Percentiles rank a stretch among this genome's conserved stretches.
Evolutionary conservation across 2,888 invertebrate species (phyloP).

Genomic region (Choreutis nemorana): DNA sequence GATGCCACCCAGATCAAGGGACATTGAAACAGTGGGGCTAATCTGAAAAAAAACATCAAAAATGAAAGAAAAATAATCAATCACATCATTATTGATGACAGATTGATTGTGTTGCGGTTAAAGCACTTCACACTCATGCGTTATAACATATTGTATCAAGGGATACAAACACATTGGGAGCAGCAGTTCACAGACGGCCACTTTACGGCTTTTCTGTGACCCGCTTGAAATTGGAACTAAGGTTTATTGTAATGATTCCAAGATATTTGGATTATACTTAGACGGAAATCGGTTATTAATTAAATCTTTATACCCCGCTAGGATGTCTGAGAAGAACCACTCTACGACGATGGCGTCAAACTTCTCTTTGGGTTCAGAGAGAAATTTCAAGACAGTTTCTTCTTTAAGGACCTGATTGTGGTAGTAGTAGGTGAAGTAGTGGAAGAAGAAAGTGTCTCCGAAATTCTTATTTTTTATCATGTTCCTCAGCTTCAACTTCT

Average conservation of each 20-base stretch:
- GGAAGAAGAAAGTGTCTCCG: slow-evolving; percentile 19
- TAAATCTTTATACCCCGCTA: slow-evolving; percentile 20
- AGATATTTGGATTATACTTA: no score
- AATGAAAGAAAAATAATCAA: no score
- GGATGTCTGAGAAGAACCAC: slow-evolving; percentile 32
- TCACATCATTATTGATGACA: no score
- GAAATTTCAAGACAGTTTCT: slow-evolving; percentile 17
- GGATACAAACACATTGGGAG: no score
- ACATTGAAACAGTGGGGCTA: slow-evolving; percentile 30
- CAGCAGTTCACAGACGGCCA: no score
- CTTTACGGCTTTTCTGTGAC: no score
- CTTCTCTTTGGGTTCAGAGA: slow-evolving; percentile 27
- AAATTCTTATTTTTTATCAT: slow-evolving; percentile 23
- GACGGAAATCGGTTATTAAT: no score
- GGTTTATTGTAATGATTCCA: no score
- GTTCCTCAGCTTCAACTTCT: slow-evolving; percentile 24
- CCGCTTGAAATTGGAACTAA: no score
- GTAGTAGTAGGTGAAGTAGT: slow-evolving; percentile 18
- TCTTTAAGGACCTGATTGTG: slow-evolving; percentile 21
- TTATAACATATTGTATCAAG: no score
- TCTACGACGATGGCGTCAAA: slow-evolving; percentile 34
- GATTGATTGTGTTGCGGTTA: no score
- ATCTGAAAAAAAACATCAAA: slow-evolving; percentile 18
- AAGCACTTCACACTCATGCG: no score
- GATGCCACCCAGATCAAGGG: slow-evolving; percentile 38